A percentile compares a stretch with the other conserved stretches of the same genome.
Conservation (phyloP, 2,113 vertebrate species). For the Edolisoma coerulescens region DNA sequence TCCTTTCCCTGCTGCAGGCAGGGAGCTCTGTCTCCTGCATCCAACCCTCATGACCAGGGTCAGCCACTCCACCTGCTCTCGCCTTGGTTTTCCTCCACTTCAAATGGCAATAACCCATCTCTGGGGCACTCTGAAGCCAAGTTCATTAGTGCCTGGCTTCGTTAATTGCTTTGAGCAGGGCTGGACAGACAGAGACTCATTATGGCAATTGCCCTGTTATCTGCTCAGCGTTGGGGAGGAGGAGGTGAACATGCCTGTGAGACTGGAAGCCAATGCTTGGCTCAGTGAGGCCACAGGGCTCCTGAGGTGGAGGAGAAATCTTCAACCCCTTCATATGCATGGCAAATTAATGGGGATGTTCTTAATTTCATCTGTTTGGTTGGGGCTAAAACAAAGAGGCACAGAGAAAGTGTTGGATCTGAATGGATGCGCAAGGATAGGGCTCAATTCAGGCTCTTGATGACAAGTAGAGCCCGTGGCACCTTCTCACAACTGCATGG, state of each 20-base stretch:
- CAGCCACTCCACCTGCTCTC: not conserved
- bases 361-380: not conserved
- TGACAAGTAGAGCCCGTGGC: not conserved
- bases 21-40: not conserved
- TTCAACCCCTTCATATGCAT: not conserved
- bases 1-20: not conserved
- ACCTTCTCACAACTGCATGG: not conserved
- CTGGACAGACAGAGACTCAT: not conserved
- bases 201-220: not conserved
- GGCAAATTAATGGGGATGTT: not conserved
- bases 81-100: not conserved
- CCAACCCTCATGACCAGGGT: not conserved
- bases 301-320: not conserved
- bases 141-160: not conserved
- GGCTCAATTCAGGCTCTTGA: not conserved
- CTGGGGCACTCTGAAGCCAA: accelerated
- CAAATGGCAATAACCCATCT: not conserved
- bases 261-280: not conserved
- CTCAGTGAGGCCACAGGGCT: not conserved
- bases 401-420: not conserved
- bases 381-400: not conserved
- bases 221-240: not conserved
- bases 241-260: not conserved
- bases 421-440: not conserved
- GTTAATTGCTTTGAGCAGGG: not conserved